phyloP scores from a whole-genome alignment of 2,888 invertebrate genomes.

The Xylota segnis region DNA sequence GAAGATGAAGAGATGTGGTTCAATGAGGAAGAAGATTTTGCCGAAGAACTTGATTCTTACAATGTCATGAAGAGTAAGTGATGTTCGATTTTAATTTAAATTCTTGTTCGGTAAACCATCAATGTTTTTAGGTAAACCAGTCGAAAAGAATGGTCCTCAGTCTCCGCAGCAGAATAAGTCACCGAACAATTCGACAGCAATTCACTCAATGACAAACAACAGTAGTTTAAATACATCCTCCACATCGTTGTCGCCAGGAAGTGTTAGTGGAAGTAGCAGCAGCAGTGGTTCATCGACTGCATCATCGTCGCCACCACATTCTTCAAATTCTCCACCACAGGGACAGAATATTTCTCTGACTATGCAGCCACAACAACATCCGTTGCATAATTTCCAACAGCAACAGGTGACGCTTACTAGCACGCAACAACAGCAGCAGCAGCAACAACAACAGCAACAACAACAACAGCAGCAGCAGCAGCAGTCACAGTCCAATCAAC shows the following conservation, averaged over 20 bases:
- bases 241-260: slow-evolving; percentile 80
- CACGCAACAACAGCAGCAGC: slow-evolving; percentile 78
- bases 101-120: slow-evolving; percentile 37
- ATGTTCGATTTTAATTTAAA: neutral
- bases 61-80: slow-evolving; percentile 84
- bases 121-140: slow-evolving; percentile 66
- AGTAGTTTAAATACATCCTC: slow-evolving; percentile 81
- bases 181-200: slow-evolving; percentile 80
- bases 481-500: slow-evolving; percentile 77
- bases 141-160: slow-evolving; percentile 84
- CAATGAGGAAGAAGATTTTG: slow-evolving; percentile 97
- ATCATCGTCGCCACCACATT: slow-evolving; percentile 73
- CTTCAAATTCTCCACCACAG: slow-evolving; percentile 76
- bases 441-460: slow-evolving; percentile 69
- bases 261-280: slow-evolving; percentile 80
- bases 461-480: slow-evolving; percentile 68
- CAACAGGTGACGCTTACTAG: slow-evolving; percentile 82
- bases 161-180: slow-evolving; percentile 81
- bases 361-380: slow-evolving; percentile 83
- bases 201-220: slow-evolving; percentile 79
- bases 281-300: slow-evolving; percentile 78
- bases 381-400: slow-evolving; percentile 82
- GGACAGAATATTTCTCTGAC: slow-evolving; percentile 78
- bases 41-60: slow-evolving; percentile 88
- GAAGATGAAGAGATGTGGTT: slow-evolving; percentile 99